Conservation (phyloP, 2,113 vertebrate species). For the Phoenicopterus ruber region DNA sequence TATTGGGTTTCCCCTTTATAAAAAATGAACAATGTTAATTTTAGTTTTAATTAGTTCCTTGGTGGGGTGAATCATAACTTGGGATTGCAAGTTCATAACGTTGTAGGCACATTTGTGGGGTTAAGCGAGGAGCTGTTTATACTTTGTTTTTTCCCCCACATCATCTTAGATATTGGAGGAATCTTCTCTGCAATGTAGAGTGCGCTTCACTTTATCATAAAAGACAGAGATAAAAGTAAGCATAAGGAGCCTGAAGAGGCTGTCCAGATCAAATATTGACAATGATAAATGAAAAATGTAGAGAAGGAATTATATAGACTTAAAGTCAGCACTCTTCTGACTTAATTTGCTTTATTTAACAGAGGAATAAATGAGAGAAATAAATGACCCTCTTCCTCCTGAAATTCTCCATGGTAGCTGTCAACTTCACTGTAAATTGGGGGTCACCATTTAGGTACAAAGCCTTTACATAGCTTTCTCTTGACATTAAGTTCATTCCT, state of each 20-base stretch:
- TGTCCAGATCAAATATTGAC: slow-evolving; percentile 4
- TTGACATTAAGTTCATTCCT: neutral
- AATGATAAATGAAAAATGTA: neutral
- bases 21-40: neutral
- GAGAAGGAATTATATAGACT: neutral
- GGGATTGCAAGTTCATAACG: neutral
- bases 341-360: neutral
- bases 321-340: neutral
- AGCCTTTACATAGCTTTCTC: neutral
- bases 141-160: neutral
- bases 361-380: neutral
- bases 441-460: neutral
- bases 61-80: neutral
- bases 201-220: neutral
- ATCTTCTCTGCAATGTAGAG: neutral
- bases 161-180: neutral
- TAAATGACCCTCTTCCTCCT: neutral
- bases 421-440: neutral
- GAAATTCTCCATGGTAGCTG: neutral
- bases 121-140: neutral
- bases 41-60: neutral
- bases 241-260: neutral
- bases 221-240: neutral
- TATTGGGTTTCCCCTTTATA: neutral
- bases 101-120: neutral